These are phyloP conservation scores for Apodemus speciosus DNA, from an alignment of 2,113 vertebrate species.

Conservation along the genomic window DNA sequence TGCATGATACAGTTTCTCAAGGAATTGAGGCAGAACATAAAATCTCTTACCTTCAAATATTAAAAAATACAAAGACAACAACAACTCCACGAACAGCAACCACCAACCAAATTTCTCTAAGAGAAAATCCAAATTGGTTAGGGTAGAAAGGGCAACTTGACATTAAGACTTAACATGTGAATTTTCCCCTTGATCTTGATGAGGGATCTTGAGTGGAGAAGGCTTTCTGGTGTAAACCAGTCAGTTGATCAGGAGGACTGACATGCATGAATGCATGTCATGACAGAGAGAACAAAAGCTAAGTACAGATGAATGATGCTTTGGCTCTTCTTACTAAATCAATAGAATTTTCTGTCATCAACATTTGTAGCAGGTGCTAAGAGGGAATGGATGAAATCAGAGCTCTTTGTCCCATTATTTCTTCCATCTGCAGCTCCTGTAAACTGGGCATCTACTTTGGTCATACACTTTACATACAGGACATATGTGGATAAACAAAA, in stretches of 20 bases:
- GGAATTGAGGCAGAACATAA: not conserved
- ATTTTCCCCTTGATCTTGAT: not conserved
- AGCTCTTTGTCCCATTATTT: not conserved
- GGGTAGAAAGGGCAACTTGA: not conserved
- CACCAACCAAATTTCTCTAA: not conserved
- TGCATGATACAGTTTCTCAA: not conserved
- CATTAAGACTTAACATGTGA: not conserved
- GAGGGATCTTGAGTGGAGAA: not conserved
- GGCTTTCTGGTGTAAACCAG: not conserved
- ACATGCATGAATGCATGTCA: not conserved
- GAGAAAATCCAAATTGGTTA: not conserved
- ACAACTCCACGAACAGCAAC: not conserved
- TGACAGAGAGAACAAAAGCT: not conserved
- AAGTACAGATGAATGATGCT: not conserved
- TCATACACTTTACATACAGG: not conserved
- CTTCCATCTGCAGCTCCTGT: not conserved
- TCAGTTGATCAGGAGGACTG: not conserved
- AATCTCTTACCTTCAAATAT: conserved; percentile 10
- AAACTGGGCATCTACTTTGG: not conserved
- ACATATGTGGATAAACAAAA: not conserved
- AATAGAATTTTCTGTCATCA: not conserved
- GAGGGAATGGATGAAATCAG: not conserved
- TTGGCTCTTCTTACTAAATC: conserved; percentile 27
- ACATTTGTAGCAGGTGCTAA: not conserved
- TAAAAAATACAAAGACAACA: not conserved